Conservation (phyloP, 2,113 vertebrate species). For the Sakesphorus luctuosus region DNA sequence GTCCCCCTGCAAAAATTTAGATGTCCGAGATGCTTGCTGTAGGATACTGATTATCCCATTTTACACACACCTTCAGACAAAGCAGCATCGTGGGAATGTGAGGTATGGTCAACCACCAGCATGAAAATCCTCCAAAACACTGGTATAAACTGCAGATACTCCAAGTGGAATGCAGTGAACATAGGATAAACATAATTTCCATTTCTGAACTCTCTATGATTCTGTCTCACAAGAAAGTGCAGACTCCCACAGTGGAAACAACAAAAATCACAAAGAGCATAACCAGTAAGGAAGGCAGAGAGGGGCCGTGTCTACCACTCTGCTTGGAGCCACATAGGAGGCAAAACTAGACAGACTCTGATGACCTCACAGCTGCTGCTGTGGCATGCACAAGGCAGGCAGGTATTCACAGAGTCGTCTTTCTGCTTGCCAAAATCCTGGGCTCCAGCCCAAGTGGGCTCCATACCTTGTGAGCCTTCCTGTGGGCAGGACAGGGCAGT, state of each 20-base stretch:
- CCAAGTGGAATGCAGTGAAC: neutral
- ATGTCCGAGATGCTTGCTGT: neutral
- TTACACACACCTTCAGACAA: neutral
- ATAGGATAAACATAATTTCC: neutral
- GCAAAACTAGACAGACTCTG: neutral
- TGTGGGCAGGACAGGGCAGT: neutral
- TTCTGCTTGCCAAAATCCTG: accelerated
- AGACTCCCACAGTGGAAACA: neutral
- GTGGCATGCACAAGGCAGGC: neutral
- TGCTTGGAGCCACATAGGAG: neutral
- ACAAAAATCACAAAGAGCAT: neutral
- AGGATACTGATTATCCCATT: neutral
- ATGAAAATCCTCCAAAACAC: neutral
- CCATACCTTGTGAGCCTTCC: neutral
- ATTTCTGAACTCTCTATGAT: neutral
- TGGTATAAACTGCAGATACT: neutral
- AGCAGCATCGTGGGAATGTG: neutral
- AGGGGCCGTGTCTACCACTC: neutral
- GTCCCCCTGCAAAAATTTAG: neutral
- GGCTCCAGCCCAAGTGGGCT: accelerated
- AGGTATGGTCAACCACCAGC: neutral
- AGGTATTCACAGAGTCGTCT: neutral
- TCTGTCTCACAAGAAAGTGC: neutral
- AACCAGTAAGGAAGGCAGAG: neutral
- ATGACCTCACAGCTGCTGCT: neutral